Conservation (phyloP, 2,888 invertebrate genomes). For the Pyrochroa serraticornis region DNA sequence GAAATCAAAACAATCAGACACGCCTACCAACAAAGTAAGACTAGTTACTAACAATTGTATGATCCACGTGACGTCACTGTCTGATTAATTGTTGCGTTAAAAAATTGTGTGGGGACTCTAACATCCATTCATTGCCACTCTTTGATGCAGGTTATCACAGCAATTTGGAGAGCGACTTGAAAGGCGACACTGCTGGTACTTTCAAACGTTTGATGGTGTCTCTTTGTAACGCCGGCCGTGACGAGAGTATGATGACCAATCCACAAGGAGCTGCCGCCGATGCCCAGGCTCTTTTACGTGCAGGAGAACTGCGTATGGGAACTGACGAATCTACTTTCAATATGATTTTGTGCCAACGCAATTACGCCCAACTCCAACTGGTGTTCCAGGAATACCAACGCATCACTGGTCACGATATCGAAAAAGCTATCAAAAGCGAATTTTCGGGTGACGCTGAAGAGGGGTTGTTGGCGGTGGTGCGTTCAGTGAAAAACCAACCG, state of each 20-base stretch:
- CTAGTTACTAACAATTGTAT: too few relatives aligned
- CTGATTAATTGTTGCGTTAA: too few relatives aligned
- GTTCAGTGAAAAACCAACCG: slow-evolving; percentile 78
- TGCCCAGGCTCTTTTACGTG: slow-evolving; percentile 79
- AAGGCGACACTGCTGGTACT: slow-evolving; percentile 88
- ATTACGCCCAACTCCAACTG: slow-evolving; percentile 67
- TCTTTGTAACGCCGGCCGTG: slow-evolving; percentile 77
- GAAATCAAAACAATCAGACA: slow-evolving; percentile 81
- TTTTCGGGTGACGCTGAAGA: slow-evolving; percentile 84
- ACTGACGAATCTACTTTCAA: slow-evolving; percentile 90
- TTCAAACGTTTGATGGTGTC: slow-evolving; percentile 91
- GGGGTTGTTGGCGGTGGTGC: slow-evolving; percentile 80
- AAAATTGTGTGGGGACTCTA: too few relatives aligned
- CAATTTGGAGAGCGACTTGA: slow-evolving; percentile 80
- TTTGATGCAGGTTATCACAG: slow-evolving; percentile 70
- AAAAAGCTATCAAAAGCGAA: slow-evolving; percentile 79
- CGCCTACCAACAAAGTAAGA: slow-evolving; percentile 77
- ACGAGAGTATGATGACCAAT: slow-evolving; percentile 80
- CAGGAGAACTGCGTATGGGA: slow-evolving; percentile 72
- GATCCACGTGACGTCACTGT: too few relatives aligned
- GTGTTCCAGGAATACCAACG: slow-evolving; percentile 64
- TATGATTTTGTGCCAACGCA: slow-evolving; percentile 80
- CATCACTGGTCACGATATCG: slow-evolving; percentile 79
- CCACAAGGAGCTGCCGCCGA: slow-evolving; percentile 76
- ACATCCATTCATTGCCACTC: too few relatives aligned